Conservation (phyloP, 2,113 vertebrate species). For the Spermophilus dauricus region DNA sequence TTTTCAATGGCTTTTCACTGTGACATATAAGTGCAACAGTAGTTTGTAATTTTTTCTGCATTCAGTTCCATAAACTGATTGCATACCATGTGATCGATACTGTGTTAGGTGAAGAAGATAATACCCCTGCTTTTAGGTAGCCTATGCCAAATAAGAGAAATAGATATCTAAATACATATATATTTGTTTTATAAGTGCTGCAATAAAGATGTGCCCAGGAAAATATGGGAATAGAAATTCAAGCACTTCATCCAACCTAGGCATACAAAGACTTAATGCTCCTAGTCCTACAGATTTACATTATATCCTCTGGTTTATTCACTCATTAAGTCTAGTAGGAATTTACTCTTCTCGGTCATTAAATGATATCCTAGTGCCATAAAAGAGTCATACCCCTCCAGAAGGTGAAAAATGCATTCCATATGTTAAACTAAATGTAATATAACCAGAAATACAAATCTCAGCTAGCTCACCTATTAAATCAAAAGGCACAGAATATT, state of each 20-base stretch:
- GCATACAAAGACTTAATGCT: neutral
- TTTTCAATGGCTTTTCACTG: neutral
- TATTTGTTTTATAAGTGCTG: neutral
- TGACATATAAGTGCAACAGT: neutral
- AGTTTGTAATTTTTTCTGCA: neutral
- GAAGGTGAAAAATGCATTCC: slow-evolving; percentile 71
- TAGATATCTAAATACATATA: neutral
- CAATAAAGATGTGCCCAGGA: neutral
- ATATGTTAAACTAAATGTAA: slow-evolving; percentile 61
- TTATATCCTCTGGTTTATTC: slow-evolving; percentile 10
- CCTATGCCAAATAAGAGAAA: neutral
- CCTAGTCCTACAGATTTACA: neutral
- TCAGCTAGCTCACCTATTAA: slow-evolving; percentile 49
- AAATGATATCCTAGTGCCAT: slow-evolving; percentile 64
- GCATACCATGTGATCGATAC: neutral
- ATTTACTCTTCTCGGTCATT: slow-evolving; percentile 47
- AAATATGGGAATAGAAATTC: neutral
- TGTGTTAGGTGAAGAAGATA: neutral
- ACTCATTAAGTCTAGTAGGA: neutral
- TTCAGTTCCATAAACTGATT: neutral
- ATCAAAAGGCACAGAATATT: slow-evolving; percentile 26
- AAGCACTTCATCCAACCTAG: neutral
- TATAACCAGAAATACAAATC: slow-evolving; percentile 64
- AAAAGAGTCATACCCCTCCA: slow-evolving; percentile 61
- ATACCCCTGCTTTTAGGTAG: neutral